Base-by-base conservation (phyloP, 1,140 invertebrate species). In the Mycetomoellerius zeteki region DNA sequence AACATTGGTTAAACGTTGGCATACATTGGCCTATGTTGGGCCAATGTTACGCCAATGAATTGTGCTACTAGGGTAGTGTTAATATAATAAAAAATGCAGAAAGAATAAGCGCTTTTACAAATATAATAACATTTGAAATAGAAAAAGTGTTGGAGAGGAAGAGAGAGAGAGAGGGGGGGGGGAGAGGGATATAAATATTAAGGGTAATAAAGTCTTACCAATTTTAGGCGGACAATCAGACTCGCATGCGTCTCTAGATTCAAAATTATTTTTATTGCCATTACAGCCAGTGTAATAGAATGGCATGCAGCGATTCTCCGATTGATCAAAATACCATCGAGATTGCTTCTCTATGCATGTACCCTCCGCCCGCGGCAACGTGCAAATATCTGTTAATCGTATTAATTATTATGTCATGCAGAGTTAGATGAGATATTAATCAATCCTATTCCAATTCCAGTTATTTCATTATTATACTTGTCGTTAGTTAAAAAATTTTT, bases 211-310 rank as follows among this genome's bases (percentile, higher is more conserved):
- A 72, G 73, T 96, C 97, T 98, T 96, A 98, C 98, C 97, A 90
- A 97, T 96, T 93, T 97, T 96, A 75, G 97, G 96, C 58, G 98
- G 98, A 95, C 99, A 99, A 91, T 97, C 96, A 76, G 96, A 94
- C 92, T 97, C 97, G 95, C 99, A 99, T 94, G 97, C 96, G 87
- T 97, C 96, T 94, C 97, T 96, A 93, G 96, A 96, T 60, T 96
- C 96, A 96, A 98, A 99, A 93, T 97, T 97, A 96, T 99, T 99
- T 92, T 96, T 96, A 96, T 99, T 99, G 86, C 98, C 98, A 90
- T 97, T 97, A 96, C 98, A 99, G 88, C 99, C 99, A 85, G 97
- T 97, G 96, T 98, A 99, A 96, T 99, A 99, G 96, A 99, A 99
- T 64, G 98, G 98, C 96, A 98, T 96, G 96, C 99, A 99, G 80